Evolutionary conservation across 1,140 invertebrate genomes (phyloP), one percentile per base, ranked within the genome.

Genomic region (Drosophila chauvacae): DNA sequence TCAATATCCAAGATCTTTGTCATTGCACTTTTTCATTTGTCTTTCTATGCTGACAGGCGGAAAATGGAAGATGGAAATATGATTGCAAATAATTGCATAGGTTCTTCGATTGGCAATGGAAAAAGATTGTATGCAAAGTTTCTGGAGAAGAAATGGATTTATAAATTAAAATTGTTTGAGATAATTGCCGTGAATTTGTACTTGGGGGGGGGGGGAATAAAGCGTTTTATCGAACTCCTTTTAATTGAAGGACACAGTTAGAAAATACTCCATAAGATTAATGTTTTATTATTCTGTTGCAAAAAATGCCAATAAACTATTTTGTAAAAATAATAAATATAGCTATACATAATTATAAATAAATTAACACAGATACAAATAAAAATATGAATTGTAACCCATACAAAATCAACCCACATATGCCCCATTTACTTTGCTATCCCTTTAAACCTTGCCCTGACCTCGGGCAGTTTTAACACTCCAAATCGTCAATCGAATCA

Each of bases 31-130:
- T 56, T 51, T 81, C 72, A 42, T 86, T 78, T 80, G 50, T 37
- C 56, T 74, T 77, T 61, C 55, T 56, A 64, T 23, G 44, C 33
- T 59, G 45, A 51, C 50, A 48, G 11, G 11, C 55, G 23, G 51
- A 50, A 80, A 62, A 59, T 41, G 56, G 33, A 66, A 47, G 56
- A 76, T 23, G 53, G 51, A 77, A 70, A 77, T 71, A 42, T 77
- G 75, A 77, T 35, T 69, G 55, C 84, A 86, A 86, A 86, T 86
- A 86, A 77, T 86, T 83, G 66, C 74, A 77, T 77, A 62, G 57
- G 44, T 48, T 47, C 35, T 41, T 18, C 26, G 26, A 42, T 51
- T 50, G 75, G 37, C 37, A 68, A 76, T 60, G 35, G 28, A 35
- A 76, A 58, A 48, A 13, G 30, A 44, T 30, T 16, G 23, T 26